Conservation (phyloP, 2,113 vertebrate genomes). For the Corythoichthys haematopterus region DNA sequence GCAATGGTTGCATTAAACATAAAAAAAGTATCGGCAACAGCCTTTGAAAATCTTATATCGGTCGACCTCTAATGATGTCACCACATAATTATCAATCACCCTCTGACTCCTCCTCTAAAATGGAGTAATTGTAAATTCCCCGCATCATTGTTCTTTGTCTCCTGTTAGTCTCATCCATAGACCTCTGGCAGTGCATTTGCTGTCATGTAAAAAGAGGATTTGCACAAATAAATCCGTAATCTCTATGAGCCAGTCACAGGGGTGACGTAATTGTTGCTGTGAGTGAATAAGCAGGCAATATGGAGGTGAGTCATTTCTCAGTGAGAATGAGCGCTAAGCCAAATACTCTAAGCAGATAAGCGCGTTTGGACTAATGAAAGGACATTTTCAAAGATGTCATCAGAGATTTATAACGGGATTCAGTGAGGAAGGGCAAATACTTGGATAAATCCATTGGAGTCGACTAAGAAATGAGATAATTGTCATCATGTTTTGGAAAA, state of each 20-base stretch:
- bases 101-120: slow-evolving; percentile 12
- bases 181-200: slow-evolving; percentile 48
- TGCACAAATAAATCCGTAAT: slow-evolving; percentile 64
- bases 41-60: no score
- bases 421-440: slow-evolving; percentile 38
- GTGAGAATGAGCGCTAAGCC: slow-evolving; percentile 60
- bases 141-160: slow-evolving; percentile 35
- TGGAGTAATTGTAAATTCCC: slow-evolving; percentile 20
- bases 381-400: slow-evolving; percentile 58
- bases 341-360: slow-evolving; percentile 70
- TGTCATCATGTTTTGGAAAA: slow-evolving; percentile 19
- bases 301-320: slow-evolving; percentile 68
- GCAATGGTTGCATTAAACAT: no score
- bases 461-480: slow-evolving; percentile 34
- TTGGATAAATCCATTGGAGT: slow-evolving; percentile 35
- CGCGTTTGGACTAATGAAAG: slow-evolving; percentile 69
- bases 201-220: slow-evolving; percentile 66
- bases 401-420: slow-evolving; percentile 51
- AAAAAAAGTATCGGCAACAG: no score
- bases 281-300: slow-evolving; percentile 63
- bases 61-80: slow-evolving; percentile 40
- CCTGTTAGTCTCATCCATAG: slow-evolving; percentile 19
- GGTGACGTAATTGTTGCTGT: slow-evolving; percentile 68
- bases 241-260: slow-evolving; percentile 55
- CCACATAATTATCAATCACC: slow-evolving; percentile 19